A percentile compares a stretch with the other conserved stretches of the same genome.
Conservation (phyloP, 2,888 invertebrate species). For the Nephrotoma guestfalica region DNA sequence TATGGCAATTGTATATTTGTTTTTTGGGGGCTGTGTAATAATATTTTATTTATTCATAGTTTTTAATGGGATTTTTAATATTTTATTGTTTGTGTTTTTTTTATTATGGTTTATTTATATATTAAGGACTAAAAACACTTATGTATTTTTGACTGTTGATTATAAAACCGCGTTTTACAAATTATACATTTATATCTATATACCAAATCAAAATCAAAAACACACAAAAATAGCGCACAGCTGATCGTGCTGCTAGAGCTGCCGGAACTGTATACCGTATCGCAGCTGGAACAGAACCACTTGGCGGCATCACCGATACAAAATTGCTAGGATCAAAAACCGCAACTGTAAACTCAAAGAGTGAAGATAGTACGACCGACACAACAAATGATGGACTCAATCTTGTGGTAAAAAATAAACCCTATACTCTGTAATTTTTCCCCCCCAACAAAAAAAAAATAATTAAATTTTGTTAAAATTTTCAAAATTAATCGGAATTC, state of each 20-base stretch:
- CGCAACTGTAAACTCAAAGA: not conserved
- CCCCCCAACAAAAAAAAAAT: not conserved
- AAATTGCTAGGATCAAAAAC: conserved; percentile 11
- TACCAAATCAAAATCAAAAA: conserved; percentile 8
- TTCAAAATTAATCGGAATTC: not conserved
- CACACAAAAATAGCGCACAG: conserved; percentile 44
- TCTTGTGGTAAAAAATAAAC: conserved; percentile 8
- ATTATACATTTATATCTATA: not conserved
- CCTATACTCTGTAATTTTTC: not conserved
- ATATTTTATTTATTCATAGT: not conserved
- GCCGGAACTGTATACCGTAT: conserved; percentile 65
- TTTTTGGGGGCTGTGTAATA: not conserved
- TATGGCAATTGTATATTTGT: not conserved
- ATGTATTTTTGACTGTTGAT: not conserved
- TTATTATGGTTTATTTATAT: not conserved
- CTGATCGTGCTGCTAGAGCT: conserved; percentile 65
- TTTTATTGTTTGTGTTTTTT: not conserved
- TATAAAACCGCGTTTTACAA: not conserved
- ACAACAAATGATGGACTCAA: conserved; percentile 10
- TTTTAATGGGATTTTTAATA: not conserved
- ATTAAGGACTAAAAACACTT: not conserved
- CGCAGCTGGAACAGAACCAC: conserved; percentile 61
- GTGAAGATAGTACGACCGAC: conserved; percentile 6
- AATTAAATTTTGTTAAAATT: not conserved
- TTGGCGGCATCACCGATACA: conserved; percentile 31